Conservation (phyloP, 2,113 vertebrate genomes). For the Clarias gariepinus region DNA sequence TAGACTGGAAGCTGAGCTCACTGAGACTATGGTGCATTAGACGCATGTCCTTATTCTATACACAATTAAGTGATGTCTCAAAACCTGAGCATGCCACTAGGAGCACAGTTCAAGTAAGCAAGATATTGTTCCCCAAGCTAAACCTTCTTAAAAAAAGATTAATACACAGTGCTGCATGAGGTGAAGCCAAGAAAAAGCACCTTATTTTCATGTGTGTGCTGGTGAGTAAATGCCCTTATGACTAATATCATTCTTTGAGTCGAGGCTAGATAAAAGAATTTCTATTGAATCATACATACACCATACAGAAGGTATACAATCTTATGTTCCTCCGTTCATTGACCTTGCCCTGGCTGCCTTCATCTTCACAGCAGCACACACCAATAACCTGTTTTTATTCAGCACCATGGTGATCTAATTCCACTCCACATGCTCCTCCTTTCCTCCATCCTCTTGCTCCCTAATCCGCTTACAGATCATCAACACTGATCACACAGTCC, state of each 20-base stretch:
- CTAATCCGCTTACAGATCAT: constrained; percentile 71
- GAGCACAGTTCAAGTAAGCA: background rate
- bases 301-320: background rate
- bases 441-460: constrained; percentile 27
- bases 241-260: background rate
- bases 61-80: background rate
- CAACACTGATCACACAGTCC: constrained; percentile 62
- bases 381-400: constrained; percentile 40
- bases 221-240: background rate
- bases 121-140: background rate
- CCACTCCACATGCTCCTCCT: constrained; percentile 15
- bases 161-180: background rate
- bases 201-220: constrained; percentile 6
- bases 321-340: constrained; percentile 7
- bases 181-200: background rate
- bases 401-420: constrained; percentile 32
- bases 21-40: background rate
- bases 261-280: background rate
- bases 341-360: constrained; percentile 7
- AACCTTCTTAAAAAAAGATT: background rate
- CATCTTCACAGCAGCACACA: constrained; percentile 10
- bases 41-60: background rate
- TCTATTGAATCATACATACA: background rate
- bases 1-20: background rate
- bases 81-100: background rate